Conservation (phyloP, 2,113 vertebrate genomes). For the Equus przewalskii region DNA sequence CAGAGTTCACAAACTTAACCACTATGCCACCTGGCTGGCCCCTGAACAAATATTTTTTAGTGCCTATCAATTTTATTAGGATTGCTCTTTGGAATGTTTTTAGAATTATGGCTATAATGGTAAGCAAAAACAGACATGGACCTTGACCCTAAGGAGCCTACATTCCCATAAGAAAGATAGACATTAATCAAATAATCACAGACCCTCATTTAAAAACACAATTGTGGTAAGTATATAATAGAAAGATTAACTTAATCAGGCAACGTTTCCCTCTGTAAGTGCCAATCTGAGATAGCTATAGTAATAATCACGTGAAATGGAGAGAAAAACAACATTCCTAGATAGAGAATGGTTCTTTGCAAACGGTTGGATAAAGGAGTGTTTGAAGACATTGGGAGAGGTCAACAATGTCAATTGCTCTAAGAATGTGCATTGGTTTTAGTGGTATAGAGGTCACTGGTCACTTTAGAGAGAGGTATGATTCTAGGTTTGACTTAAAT, state of each 20-base stretch:
- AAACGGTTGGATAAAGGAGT: background rate
- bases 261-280: background rate
- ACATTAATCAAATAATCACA: background rate
- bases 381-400: background rate
- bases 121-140: background rate
- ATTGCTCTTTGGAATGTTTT: background rate
- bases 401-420: background rate
- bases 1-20: no score
- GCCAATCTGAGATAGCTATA: background rate
- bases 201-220: constrained; percentile 25
- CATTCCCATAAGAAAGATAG: background rate
- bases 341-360: background rate
- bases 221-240: background rate
- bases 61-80: background rate
- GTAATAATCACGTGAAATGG: background rate
- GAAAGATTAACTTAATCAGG: background rate
- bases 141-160: background rate
- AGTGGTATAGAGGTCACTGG: background rate
- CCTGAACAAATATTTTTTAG: background rate
- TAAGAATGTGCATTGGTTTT: background rate
- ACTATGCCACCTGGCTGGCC: no score
- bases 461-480: background rate
- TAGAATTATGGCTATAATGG: background rate
- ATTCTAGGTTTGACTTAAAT: background rate
- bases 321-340: background rate